Conservation (phyloP, 1,140 invertebrate species). For the Nomia melanderi region DNA sequence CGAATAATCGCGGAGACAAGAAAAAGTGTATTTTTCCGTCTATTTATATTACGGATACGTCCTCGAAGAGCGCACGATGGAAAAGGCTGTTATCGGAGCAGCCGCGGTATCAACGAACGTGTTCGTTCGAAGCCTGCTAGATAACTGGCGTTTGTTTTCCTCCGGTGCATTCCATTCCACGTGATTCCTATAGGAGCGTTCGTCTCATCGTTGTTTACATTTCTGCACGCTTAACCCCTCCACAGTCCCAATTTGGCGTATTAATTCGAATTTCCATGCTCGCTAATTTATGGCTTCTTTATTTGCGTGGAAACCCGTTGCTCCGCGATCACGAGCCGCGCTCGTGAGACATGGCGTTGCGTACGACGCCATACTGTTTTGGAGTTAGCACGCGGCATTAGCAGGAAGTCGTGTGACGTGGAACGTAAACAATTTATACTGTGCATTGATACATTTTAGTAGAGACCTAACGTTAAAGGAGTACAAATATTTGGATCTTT, state of each 20-base stretch:
- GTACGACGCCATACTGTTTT: too few relatives aligned
- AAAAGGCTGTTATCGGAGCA: neutral
- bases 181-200: neutral
- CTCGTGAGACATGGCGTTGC: neutral
- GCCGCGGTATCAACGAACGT: neutral
- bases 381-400: too few relatives aligned
- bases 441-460: too few relatives aligned
- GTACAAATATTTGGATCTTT: too few relatives aligned
- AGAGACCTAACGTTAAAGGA: too few relatives aligned
- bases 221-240: neutral
- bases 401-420: too few relatives aligned
- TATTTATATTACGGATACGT: neutral
- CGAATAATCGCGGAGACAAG: neutral
- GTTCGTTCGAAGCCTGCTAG: neutral
- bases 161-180: neutral
- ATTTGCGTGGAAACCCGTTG: neutral
- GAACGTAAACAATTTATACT: neutral
- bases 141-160: conserved; percentile 11
- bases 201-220: conserved; percentile 4
- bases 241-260: neutral
- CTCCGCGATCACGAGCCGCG: neutral
- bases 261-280: neutral
- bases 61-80: neutral
- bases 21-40: neutral
- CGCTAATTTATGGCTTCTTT: neutral